phyloP scores from a whole-genome alignment of 2,113 vertebrate species.

The Procavia capensis region DNA sequence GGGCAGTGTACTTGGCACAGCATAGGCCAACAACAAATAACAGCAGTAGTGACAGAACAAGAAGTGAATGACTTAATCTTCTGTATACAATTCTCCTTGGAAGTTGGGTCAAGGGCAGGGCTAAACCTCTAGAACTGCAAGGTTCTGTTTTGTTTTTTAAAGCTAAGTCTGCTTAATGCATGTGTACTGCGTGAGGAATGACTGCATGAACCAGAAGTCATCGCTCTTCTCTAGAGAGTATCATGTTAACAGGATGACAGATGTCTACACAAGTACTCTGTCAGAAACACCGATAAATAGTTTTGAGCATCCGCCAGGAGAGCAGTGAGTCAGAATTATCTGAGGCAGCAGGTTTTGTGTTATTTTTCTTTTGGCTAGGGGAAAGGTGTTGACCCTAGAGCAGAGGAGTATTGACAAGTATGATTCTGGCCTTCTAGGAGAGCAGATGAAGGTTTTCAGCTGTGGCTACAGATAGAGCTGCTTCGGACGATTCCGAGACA shows the following conservation, averaged over 20 bases:
- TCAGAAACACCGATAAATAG: background rate
- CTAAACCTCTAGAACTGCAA: background rate
- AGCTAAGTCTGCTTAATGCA: background rate
- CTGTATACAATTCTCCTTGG: background rate
- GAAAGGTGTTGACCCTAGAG: background rate
- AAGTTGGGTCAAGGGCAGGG: background rate
- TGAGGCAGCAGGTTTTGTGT: no score
- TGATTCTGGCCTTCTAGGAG: background rate
- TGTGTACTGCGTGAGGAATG: background rate
- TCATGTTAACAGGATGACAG: conserved; percentile 20
- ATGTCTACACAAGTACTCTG: background rate
- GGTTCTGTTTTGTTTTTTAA: background rate
- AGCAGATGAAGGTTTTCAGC: background rate
- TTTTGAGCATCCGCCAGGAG: background rate
- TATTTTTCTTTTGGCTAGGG: no score
- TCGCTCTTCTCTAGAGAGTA: background rate
- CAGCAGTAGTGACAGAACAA: background rate
- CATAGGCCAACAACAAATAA: background rate
- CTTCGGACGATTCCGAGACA: background rate
- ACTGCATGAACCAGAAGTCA: background rate
- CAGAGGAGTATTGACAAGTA: background rate
- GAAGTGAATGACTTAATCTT: background rate
- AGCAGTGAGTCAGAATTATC: no score
- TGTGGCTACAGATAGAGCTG: background rate
- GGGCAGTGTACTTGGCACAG: background rate